Conservation (phyloP, 2,797 vertebrate species). For the Craterocephalus amniculus region DNA sequence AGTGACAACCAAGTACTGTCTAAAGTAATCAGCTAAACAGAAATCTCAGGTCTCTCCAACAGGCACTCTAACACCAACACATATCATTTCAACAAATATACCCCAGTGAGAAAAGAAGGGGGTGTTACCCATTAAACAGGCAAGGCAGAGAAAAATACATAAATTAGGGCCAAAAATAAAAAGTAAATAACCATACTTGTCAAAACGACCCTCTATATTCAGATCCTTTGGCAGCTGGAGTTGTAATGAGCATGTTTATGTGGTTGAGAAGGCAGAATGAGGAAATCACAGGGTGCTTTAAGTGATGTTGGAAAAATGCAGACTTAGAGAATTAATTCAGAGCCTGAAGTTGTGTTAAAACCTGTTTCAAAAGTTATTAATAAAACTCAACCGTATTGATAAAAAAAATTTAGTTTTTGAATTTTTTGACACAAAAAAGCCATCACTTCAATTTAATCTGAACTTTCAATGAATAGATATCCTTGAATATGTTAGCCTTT, state of each 20-base stretch:
- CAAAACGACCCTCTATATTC: background rate
- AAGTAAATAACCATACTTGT: background rate
- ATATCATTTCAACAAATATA: background rate
- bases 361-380: too few relatives aligned
- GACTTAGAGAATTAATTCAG: background rate
- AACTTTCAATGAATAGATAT: too few relatives aligned
- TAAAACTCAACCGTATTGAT: too few relatives aligned
- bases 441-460: too few relatives aligned
- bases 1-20: slow-evolving; percentile 6
- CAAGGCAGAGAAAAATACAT: background rate
- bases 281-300: background rate
- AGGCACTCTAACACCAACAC: background rate
- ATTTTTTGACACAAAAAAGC: too few relatives aligned
- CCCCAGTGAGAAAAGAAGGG: background rate
- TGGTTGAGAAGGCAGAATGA: background rate
- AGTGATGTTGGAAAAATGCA: background rate
- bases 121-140: background rate
- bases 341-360: background rate
- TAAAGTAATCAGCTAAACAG: slow-evolving; percentile 24
- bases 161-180: background rate
- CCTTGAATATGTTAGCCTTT: background rate
- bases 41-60: slow-evolving; percentile 8
- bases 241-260: background rate
- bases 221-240: background rate
- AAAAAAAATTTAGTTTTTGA: too few relatives aligned